phyloP scores from a whole-genome alignment of 2,888 invertebrate genomes.

The Cepaea hortensis region DNA sequence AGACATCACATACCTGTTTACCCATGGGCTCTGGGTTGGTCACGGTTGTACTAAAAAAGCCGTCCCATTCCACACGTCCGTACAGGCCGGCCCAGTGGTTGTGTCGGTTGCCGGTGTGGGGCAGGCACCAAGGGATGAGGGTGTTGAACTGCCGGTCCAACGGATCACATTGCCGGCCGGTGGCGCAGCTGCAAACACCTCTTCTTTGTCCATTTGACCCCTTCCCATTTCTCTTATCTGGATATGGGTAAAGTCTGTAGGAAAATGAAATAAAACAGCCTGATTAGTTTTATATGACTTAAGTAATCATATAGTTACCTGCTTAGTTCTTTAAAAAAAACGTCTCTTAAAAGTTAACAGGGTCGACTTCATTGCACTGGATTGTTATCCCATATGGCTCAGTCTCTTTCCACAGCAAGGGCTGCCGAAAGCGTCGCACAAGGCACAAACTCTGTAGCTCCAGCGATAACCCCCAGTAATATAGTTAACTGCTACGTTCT shows the following conservation, averaged over 20 bases:
- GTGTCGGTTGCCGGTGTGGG: slow-evolving; percentile 90
- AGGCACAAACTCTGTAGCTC: no score
- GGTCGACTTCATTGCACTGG: no score
- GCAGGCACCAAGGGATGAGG: slow-evolving; percentile 91
- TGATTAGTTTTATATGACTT: neutral
- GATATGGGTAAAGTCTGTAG: slow-evolving; percentile 79
- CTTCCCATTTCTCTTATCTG: slow-evolving; percentile 79
- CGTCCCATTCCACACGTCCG: slow-evolving; percentile 87
- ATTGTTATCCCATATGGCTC: no score
- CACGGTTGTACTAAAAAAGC: slow-evolving; percentile 88
- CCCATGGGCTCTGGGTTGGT: slow-evolving; percentile 92
- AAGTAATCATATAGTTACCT: no score
- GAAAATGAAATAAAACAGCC: neutral
- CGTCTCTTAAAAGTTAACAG: no score
- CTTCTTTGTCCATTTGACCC: slow-evolving; percentile 79
- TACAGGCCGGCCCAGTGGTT: slow-evolving; percentile 92
- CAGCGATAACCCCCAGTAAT: no score
- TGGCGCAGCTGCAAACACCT: slow-evolving; percentile 87
- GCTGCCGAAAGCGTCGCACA: no score
- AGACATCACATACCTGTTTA: slow-evolving; percentile 81
- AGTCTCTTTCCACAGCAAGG: no score
- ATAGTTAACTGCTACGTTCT: no score
- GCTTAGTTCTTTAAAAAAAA: no score
- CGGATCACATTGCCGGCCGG: slow-evolving; percentile 81
- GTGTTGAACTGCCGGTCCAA: slow-evolving; percentile 87